A percentile compares a stretch with the other conserved stretches of the same genome.
Conservation (phyloP, 2,888 invertebrate genomes). For the Eudasyphora cyanicolor region DNA sequence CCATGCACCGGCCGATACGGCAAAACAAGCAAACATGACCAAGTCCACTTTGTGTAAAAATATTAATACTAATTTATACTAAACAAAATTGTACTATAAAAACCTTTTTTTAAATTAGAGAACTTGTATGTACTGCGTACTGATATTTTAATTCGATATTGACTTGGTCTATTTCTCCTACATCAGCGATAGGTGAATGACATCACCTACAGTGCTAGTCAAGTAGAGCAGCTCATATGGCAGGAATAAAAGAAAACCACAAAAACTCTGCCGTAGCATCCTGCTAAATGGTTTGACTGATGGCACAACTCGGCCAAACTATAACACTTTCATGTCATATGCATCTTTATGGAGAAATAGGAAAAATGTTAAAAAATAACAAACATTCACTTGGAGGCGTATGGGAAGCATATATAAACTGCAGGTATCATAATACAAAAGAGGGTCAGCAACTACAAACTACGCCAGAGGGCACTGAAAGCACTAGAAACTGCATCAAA, state of each 20-base stretch:
- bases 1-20: conserved; percentile 38
- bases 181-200: too few relatives aligned
- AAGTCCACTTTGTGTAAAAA: too few relatives aligned
- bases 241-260: not conserved
- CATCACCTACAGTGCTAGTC: too few relatives aligned
- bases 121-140: too few relatives aligned
- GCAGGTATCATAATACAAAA: not conserved
- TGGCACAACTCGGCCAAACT: conserved; percentile 53
- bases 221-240: too few relatives aligned
- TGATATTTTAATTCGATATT: too few relatives aligned
- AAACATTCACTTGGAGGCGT: too few relatives aligned
- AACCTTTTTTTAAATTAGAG: too few relatives aligned
- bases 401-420: not conserved
- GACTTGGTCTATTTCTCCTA: too few relatives aligned
- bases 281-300: conserved; percentile 50
- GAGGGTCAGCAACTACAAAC: not conserved
- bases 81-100: too few relatives aligned
- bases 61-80: too few relatives aligned
- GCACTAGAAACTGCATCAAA: not conserved
- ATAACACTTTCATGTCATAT: conserved; percentile 43
- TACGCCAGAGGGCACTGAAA: not conserved
- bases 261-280: conserved; percentile 33
- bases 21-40: conserved; percentile 36
- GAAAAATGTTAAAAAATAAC: not conserved
- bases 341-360: not conserved